phyloP scores from a whole-genome alignment of 2,113 vertebrate species.

The Propithecus coquereli region DNA sequence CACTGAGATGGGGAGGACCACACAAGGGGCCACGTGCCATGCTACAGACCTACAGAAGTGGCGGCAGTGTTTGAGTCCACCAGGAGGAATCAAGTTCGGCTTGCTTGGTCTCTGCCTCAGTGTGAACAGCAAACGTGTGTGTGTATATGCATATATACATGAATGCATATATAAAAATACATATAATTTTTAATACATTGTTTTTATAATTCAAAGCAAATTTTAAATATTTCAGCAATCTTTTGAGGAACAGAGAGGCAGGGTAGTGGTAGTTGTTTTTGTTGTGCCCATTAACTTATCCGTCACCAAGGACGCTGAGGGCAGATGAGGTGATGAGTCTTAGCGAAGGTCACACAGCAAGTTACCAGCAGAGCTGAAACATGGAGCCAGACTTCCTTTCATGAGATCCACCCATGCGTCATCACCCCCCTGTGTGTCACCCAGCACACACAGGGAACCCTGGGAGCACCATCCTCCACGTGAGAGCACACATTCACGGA shows the following conservation, averaged over 20 bases:
- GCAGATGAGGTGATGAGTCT: not conserved
- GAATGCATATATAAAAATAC: not conserved
- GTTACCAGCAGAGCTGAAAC: not conserved
- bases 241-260: not conserved
- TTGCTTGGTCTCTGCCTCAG: not conserved
- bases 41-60: not conserved
- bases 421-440: not conserved
- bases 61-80: not conserved
- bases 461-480: fast-evolving
- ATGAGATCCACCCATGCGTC: not conserved
- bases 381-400: not conserved
- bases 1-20: not conserved
- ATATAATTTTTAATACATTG: not conserved
- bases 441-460: not conserved
- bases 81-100: not conserved
- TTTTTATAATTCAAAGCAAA: not conserved
- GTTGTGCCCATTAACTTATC: not conserved
- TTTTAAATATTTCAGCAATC: not conserved
- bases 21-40: not conserved
- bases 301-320: not conserved
- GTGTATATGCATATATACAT: not conserved
- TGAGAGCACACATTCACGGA: fast-evolving
- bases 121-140: not conserved
- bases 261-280: not conserved
- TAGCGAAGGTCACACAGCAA: not conserved